Evolutionary conservation across 2,888 invertebrate genomes (phyloP), one percentile per base, ranked within the genome.

Genomic region (Cyaniris semiargus): DNA sequence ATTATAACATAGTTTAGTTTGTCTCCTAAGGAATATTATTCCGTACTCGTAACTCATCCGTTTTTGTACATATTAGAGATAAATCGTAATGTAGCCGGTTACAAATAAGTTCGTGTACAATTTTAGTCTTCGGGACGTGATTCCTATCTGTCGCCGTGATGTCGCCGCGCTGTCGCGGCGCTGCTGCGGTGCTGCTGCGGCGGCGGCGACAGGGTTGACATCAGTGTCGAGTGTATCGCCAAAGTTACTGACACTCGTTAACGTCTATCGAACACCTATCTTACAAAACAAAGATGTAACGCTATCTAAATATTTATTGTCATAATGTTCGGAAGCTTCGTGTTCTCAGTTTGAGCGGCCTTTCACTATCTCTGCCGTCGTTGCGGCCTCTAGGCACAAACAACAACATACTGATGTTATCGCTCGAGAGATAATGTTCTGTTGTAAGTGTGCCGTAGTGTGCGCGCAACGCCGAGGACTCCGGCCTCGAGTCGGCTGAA

Each of bases 41-140:
- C 31, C 31, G 27, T 53, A 74, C 27, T 74, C 74, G 48, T 48
- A 27, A 83, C 81, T 84, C 83, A 84, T 85, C 86, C 85, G 84
- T 84, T 89, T 34, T 87, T 92, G 92, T 92, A 92, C 86, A 92
- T 92, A 92, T 90, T 92, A 92, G 91, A 86, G 83, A 83, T 90
- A 88, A 86, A 86, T 58, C 58, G 60, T 85, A 86, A 83, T 86
- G 84, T 88, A 66, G 66, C 66, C 15, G 66, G 31, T 66, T 85
- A 86, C 82, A 82, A 85, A 79, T 86, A 81, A 80, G 81, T 80
- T 77, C 80, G 76, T 78, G 79, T 79, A 79, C 79, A 78, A 80
- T 80, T 79, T 79, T 81, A 79, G 75, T 80, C 77, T 78, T 75
- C 77, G 78, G 75, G 77, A 77, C 72, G 23, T 72, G 38, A 53